phyloP scores from a whole-genome alignment of 2,113 vertebrate species.

The Peucedramus taeniatus region DNA sequence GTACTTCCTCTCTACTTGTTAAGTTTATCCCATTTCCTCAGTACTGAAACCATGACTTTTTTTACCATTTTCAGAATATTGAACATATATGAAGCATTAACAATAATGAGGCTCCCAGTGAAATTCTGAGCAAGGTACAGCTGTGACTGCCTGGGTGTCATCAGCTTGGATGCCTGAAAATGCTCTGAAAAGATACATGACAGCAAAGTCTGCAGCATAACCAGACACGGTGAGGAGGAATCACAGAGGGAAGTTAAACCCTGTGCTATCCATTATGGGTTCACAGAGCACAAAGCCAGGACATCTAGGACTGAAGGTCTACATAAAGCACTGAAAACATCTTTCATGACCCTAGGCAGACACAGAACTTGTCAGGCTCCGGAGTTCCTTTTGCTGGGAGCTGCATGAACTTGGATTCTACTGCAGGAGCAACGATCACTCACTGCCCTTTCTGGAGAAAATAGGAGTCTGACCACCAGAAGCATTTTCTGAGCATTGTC shows the following conservation, averaged over 20 bases:
- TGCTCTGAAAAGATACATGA: fast-evolving
- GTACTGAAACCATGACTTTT: background rate
- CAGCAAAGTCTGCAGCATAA: background rate
- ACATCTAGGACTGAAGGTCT: background rate
- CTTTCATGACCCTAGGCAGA: background rate
- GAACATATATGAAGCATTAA: background rate
- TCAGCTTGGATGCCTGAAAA: background rate
- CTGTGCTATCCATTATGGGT: background rate
- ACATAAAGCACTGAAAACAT: background rate
- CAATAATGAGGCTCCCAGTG: background rate
- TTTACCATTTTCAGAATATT: background rate
- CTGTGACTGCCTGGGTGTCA: background rate
- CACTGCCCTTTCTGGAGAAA: background rate
- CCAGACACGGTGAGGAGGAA: background rate
- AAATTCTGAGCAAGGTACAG: background rate
- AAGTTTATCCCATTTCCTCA: background rate
- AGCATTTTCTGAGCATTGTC: background rate
- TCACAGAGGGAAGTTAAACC: background rate
- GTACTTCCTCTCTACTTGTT: background rate
- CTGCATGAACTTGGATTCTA: background rate
- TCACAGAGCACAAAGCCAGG: background rate
- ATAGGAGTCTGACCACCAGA: background rate
- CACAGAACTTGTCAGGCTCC: background rate
- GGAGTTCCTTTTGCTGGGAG: background rate
- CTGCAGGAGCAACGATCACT: background rate